Evolutionary conservation across 2,797 vertebrate genomes (phyloP).

Genomic region (Nyctibius grandis): DNA sequence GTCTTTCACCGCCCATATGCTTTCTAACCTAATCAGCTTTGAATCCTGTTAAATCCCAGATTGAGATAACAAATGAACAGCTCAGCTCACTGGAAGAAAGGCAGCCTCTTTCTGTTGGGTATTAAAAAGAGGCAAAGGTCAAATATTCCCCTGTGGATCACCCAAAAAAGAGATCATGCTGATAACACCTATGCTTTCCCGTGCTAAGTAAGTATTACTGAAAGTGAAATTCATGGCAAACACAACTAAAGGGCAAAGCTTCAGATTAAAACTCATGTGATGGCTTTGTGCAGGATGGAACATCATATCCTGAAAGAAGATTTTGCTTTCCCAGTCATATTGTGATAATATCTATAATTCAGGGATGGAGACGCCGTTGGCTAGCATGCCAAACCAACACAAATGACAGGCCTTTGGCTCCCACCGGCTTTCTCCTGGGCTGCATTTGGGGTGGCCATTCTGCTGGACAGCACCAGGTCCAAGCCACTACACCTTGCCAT

Average conservation of each 20-base stretch:
- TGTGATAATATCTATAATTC: not conserved
- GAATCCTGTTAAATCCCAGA: constrained; percentile 86
- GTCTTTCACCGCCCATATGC: constrained; percentile 82
- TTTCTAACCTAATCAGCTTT: constrained; percentile 89
- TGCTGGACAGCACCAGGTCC: not conserved
- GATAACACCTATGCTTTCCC: constrained; percentile 18
- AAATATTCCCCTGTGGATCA: constrained; percentile 13
- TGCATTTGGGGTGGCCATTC: not conserved
- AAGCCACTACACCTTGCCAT: not conserved
- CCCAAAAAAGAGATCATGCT: not conserved
- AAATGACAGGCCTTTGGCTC: not conserved
- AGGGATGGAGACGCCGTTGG: not conserved
- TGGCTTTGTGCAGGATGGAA: not conserved
- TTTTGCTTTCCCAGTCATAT: not conserved
- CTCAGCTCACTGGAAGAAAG: constrained; percentile 72
- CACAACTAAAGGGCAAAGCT: not conserved
- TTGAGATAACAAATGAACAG: constrained; percentile 87
- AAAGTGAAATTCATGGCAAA: constrained; percentile 10
- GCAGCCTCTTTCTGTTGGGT: constrained; percentile 52
- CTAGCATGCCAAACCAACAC: not conserved
- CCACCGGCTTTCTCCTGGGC: not conserved
- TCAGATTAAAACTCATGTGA: not conserved
- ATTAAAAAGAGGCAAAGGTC: constrained; percentile 49
- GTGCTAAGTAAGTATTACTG: not conserved
- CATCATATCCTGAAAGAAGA: constrained; percentile 15